Evolutionary conservation across 2,797 vertebrate genomes (phyloP).

Genomic region (Micropoecilia bifurca): DNA sequence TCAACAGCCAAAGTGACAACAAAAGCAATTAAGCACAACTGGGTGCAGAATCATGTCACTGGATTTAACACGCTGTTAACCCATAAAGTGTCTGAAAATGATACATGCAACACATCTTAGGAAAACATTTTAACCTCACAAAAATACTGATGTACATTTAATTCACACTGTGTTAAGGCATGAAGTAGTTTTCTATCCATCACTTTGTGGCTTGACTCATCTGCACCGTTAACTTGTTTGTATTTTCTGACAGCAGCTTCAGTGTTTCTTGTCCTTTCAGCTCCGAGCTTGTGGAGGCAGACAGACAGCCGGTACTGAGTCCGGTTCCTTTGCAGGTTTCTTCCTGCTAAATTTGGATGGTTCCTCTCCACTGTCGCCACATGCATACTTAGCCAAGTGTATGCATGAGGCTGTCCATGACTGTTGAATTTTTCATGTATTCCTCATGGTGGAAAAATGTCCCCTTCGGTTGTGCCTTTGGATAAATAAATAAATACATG

Average conservation of each 20-base stretch:
- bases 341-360: not conserved
- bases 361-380: not conserved
- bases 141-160: not conserved
- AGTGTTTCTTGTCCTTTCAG: not conserved
- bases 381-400: not conserved
- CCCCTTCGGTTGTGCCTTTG: not conserved
- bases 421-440: not conserved
- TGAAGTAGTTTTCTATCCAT: not conserved
- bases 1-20: conserved; percentile 1
- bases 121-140: not conserved
- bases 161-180: not conserved
- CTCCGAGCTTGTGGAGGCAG: too few species aligned
- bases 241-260: not conserved
- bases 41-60: not conserved
- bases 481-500: not conserved
- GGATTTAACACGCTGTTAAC: not conserved
- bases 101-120: not conserved
- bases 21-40: not conserved
- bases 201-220: not conserved
- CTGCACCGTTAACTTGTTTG: not conserved
- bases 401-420: not conserved
- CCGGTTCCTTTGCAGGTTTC: not conserved
- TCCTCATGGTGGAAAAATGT: not conserved
- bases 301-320: not conserved
- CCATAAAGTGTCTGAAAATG: not conserved